These are phyloP conservation scores for Moxostoma hubbsi DNA, from an alignment of 2,797 vertebrate species.

Conservation along the genomic window DNA sequence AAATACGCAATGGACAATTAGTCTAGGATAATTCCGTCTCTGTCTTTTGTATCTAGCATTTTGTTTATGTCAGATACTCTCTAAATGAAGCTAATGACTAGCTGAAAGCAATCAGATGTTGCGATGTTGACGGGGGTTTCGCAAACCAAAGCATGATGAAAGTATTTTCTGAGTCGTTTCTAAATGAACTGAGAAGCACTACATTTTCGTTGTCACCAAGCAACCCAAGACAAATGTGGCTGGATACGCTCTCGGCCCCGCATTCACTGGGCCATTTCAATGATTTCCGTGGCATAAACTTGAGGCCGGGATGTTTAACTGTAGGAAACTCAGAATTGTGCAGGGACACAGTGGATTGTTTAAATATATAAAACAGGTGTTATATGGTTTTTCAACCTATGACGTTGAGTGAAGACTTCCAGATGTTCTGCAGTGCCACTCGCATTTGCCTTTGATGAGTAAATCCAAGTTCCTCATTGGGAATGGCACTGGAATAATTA, in stretches of 20 bases:
- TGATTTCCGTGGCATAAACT: constrained; percentile 51
- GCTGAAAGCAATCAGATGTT: not conserved
- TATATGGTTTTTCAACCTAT: constrained; percentile 55
- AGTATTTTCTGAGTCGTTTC: constrained; percentile 5
- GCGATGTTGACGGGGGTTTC: no score
- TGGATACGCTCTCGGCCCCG: constrained; percentile 1
- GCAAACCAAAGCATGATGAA: not conserved
- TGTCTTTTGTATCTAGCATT: no score
- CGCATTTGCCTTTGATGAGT: constrained; percentile 55
- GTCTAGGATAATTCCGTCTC: no score
- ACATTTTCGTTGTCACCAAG: constrained; percentile 39
- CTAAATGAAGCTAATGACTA: not conserved
- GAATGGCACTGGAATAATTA: constrained; percentile 56
- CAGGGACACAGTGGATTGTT: constrained; percentile 46
- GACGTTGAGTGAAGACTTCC: constrained; percentile 62
- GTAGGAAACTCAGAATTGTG: constrained; percentile 52
- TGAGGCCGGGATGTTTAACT: constrained; percentile 34
- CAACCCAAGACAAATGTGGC: constrained; percentile 41
- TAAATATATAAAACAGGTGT: constrained; percentile 62
- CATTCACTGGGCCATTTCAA: constrained; percentile 28
- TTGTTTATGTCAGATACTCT: not conserved
- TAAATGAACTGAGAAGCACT: constrained; percentile 40
- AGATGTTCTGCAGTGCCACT: constrained; percentile 59
- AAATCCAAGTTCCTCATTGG: constrained; percentile 48
- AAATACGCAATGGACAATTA: no score